Evolutionary conservation across 2,113 vertebrate species (phyloP).

Genomic region (Coturnix japonica): DNA sequence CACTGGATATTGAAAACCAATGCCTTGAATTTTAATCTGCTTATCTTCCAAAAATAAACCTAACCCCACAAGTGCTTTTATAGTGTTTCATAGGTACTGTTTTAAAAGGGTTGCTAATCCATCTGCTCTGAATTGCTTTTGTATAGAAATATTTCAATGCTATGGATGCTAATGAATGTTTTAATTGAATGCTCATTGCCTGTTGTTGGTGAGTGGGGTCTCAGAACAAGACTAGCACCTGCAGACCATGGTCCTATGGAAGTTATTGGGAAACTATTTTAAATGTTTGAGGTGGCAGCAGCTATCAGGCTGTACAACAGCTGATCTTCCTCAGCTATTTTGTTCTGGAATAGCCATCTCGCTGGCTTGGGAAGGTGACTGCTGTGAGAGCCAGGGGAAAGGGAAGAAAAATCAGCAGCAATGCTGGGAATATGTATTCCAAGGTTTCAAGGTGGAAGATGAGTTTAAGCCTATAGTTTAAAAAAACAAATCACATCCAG

Average conservation of each 20-base stretch:
- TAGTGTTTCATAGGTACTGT: not conserved
- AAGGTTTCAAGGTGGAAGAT: conserved; percentile 47
- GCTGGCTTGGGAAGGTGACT: not conserved
- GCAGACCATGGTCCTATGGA: not conserved
- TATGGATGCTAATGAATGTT: conserved; percentile 2
- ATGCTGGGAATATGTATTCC: conserved; percentile 71
- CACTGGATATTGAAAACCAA: not conserved
- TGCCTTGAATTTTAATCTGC: not conserved
- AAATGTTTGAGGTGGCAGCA: not conserved
- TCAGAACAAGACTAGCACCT: not conserved
- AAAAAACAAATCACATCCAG: conserved; percentile 73
- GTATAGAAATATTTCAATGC: not conserved
- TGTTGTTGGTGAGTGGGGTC: not conserved
- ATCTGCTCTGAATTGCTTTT: conserved; percentile 1
- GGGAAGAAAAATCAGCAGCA: conserved; percentile 13
- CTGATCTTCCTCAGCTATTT: not conserved
- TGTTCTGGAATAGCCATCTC: not conserved
- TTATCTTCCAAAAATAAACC: not conserved
- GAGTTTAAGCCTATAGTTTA: conserved; percentile 61
- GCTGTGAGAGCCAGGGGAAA: not conserved
- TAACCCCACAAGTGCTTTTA: not conserved
- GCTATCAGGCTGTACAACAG: fast-evolving
- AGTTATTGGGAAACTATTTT: not conserved
- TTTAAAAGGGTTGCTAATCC: not conserved
- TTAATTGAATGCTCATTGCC: not conserved